Evolutionary conservation across 2,888 invertebrate genomes (phyloP).

Genomic region (Leucophenga maculata): DNA sequence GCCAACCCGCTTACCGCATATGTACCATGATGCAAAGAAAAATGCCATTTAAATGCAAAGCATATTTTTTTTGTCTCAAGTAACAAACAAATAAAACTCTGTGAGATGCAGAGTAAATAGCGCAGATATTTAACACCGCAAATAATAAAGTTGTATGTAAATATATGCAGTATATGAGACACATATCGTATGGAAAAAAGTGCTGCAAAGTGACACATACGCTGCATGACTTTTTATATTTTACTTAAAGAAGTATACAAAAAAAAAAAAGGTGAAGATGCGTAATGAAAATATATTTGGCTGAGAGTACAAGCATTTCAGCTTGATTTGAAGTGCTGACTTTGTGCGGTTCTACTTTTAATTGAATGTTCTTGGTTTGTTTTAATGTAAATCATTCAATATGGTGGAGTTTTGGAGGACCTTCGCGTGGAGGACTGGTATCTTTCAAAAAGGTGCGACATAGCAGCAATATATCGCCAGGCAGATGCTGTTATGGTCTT

Average conservation of each 20-base stretch:
- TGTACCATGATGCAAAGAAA: slow-evolving; percentile 18
- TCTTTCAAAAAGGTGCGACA: too few species aligned
- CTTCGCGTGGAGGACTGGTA: too few species aligned
- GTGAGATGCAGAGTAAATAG: slow-evolving; percentile 4
- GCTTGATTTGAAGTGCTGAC: slow-evolving; percentile 28
- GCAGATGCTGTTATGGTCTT: too few species aligned
- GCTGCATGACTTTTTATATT: slow-evolving; percentile 55
- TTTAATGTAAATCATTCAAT: too few species aligned
- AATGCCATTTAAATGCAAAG: slow-evolving; percentile 61
- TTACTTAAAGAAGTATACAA: too few species aligned
- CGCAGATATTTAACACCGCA: slow-evolving; percentile 28
- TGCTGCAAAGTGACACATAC: slow-evolving; percentile 42
- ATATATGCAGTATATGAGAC: slow-evolving; percentile 8
- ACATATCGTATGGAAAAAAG: slow-evolving; percentile 10
- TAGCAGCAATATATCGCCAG: too few species aligned
- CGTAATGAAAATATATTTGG: slow-evolving; percentile 3
- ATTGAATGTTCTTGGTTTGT: slow-evolving; percentile 62
- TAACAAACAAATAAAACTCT: slow-evolving; percentile 7
- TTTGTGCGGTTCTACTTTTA: slow-evolving; percentile 64
- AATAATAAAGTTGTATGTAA: slow-evolving; percentile 50
- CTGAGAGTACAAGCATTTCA: slow-evolving; percentile 25
- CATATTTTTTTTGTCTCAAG: slow-evolving; percentile 47
- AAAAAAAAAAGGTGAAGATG: neutral
- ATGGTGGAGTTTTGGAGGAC: too few species aligned
- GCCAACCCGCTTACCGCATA: slow-evolving; percentile 33